A percentile compares a stretch with the other conserved stretches of the same genome.
Evolutionary conservation across 2,113 vertebrate genomes (phyloP).

Genomic region (Mobula hypostoma): DNA sequence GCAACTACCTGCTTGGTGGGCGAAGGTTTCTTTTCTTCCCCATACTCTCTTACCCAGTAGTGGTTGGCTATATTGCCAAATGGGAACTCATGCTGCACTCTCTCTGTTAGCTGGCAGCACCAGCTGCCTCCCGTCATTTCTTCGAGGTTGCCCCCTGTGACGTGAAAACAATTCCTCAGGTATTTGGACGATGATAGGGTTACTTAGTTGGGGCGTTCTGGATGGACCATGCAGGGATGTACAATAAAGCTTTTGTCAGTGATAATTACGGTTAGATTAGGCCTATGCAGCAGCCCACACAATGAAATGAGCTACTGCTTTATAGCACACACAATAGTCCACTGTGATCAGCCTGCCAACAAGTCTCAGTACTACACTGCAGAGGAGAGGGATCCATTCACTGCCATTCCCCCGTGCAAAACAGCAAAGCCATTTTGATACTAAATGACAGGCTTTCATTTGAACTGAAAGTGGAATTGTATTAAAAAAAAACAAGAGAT

Average conservation of each 20-base stretch:
- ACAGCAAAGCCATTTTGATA: neutral
- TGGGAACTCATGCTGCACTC: neutral
- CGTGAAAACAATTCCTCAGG: neutral
- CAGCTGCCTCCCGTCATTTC: neutral
- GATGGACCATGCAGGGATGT: neutral
- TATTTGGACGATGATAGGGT: neutral
- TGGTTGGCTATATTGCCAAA: neutral
- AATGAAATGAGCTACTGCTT: neutral
- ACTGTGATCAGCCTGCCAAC: constrained; percentile 16
- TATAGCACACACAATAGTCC: neutral
- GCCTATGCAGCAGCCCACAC: neutral
- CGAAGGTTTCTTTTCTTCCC: neutral
- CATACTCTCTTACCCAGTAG: neutral
- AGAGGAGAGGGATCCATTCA: neutral
- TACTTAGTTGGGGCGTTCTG: neutral
- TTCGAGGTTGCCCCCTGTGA: neutral
- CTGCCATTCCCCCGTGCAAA: neutral
- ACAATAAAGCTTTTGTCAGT: neutral
- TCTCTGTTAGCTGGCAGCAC: neutral
- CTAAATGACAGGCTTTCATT: neutral
- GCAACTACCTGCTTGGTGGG: neutral
- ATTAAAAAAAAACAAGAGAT: neutral
- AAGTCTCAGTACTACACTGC: neutral
- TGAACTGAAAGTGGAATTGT: neutral
- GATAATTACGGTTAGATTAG: neutral